These are phyloP conservation scores for Ostrea edulis DNA, from an alignment of 1,140 invertebrate genomes.

Conservation along the genomic window DNA sequence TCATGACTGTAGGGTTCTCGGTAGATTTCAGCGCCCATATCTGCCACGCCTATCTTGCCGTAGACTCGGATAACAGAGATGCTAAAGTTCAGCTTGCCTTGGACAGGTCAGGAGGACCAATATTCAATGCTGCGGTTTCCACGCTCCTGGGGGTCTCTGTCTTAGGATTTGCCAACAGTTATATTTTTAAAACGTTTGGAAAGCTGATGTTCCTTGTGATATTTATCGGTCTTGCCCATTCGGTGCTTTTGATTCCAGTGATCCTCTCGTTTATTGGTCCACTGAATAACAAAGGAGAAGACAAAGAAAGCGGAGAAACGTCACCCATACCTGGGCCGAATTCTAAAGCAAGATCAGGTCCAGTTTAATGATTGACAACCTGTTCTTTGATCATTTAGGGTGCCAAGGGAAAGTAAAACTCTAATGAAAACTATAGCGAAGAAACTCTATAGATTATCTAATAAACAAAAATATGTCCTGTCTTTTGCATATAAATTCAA, in stretches of 20 bases:
- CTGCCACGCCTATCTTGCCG: conserved; percentile 97
- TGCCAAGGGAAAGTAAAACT: too few relatives aligned
- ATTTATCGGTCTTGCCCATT: conserved; percentile 95
- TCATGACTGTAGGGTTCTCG: conserved; percentile 99
- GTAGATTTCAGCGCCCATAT: conserved; percentile 99
- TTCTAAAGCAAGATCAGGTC: neutral
- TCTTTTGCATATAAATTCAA: too few relatives aligned
- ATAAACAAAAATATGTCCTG: too few relatives aligned
- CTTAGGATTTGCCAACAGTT: conserved; percentile 92
- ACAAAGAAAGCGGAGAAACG: neutral
- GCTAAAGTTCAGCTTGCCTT: conserved; percentile 91
- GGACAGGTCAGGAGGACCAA: conserved; percentile 94
- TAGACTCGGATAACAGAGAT: conserved; percentile 75
- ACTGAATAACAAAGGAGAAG: neutral
- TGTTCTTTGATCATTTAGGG: too few relatives aligned
- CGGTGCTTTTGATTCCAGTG: conserved; percentile 94
- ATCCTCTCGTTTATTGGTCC: conserved; percentile 85
- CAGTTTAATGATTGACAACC: neutral
- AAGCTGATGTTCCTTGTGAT: conserved; percentile 98
- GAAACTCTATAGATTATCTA: too few relatives aligned
- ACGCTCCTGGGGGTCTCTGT: conserved; percentile 95
- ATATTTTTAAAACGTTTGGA: conserved; percentile 98
- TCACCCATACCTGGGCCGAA: neutral
- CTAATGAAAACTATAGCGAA: too few relatives aligned
- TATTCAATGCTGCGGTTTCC: conserved; percentile 95